These are phyloP conservation scores for Clistopyga incitator DNA, from an alignment of 2,888 invertebrate genomes.

Conservation along the genomic window DNA sequence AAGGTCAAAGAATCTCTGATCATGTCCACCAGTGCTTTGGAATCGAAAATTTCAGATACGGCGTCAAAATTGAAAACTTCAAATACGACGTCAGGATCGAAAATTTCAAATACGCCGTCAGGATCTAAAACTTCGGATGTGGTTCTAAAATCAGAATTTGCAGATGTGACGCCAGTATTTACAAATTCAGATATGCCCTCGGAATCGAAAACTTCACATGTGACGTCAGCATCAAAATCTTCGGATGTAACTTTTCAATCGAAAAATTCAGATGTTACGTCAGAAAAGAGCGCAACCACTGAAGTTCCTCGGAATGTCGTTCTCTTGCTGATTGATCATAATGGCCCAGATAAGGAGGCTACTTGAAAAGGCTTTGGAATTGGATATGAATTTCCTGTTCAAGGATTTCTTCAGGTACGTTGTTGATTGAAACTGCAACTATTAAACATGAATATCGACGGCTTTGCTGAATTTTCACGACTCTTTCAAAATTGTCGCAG, in stretches of 20 bases:
- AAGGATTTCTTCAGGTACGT: constrained; percentile 73
- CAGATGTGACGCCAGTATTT: neutral
- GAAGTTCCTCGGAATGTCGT: constrained; percentile 70
- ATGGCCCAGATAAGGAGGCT: constrained; percentile 32
- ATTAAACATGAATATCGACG: neutral
- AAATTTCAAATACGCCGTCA: neutral
- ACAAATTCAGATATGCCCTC: neutral
- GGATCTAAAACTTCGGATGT: neutral
- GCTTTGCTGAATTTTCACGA: neutral
- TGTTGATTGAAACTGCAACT: neutral
- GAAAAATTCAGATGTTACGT: neutral
- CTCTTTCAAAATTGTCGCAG: constrained; percentile 35
- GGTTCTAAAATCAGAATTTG: no score
- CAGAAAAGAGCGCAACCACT: constrained; percentile 14
- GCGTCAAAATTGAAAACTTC: neutral
- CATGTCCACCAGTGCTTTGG: constrained; percentile 3
- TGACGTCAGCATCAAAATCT: neutral
- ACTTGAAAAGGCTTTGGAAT: constrained; percentile 49
- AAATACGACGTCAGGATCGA: neutral
- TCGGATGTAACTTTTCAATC: neutral
- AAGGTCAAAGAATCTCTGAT: constrained; percentile 11
- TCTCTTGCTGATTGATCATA: constrained; percentile 70
- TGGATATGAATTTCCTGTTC: constrained; percentile 67
- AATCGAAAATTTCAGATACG: neutral
- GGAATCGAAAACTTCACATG: constrained; percentile 1